phyloP scores from a whole-genome alignment of 2,888 invertebrate species.

The Drosophila koepferae region DNA sequence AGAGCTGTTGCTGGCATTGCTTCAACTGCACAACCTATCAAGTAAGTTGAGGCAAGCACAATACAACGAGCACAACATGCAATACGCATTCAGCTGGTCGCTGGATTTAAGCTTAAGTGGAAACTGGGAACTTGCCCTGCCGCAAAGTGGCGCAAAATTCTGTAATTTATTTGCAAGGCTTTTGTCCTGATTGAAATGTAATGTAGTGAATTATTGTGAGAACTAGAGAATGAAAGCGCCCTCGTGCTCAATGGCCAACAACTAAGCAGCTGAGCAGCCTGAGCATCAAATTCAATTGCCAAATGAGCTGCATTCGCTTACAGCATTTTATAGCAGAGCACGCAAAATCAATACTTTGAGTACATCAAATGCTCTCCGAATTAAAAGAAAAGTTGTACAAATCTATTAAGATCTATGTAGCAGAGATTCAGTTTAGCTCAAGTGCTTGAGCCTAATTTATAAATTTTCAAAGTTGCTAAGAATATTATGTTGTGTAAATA shows the following conservation, averaged over 20 bases:
- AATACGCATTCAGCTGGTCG: conserved; percentile 47
- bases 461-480: too few species aligned
- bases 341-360: not conserved
- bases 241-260: conserved; percentile 18
- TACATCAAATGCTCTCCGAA: not conserved
- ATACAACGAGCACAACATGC: too few species aligned
- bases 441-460: too few species aligned
- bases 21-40: conserved; percentile 95
- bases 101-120: conserved; percentile 32
- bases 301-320: conserved; percentile 31
- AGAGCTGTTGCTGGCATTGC: conserved; percentile 97
- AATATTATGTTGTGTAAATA: too few species aligned
- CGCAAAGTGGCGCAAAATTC: conserved; percentile 35
- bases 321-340: not conserved
- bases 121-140: conserved; percentile 4
- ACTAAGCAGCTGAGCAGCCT: not conserved
- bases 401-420: too few species aligned
- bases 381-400: not conserved
- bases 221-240: conserved; percentile 28
- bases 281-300: conserved; percentile 43
- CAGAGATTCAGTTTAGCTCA: not conserved
- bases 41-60: conserved; percentile 85
- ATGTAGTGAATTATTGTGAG: conserved; percentile 58
- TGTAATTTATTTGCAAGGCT: conserved; percentile 70
- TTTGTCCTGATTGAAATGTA: conserved; percentile 70